phyloP scores from a whole-genome alignment of 2,797 vertebrate species.

The Eospalax fontanierii region DNA sequence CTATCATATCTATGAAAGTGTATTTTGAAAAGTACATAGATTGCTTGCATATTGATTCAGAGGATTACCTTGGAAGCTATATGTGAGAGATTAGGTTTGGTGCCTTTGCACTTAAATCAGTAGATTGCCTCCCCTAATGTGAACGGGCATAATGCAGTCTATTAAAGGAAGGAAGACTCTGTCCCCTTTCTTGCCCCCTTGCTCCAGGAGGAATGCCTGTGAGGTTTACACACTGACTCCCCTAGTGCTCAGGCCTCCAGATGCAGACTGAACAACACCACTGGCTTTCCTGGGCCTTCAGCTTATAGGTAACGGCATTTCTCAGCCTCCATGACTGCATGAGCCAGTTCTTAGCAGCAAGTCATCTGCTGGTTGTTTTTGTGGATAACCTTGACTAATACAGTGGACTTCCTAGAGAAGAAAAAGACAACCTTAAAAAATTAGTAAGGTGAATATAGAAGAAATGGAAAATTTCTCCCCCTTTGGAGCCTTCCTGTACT shows the following conservation, averaged over 20 bases:
- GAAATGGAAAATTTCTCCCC: slow-evolving; percentile 27
- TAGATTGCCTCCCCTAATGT: not conserved
- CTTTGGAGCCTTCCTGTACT: not conserved
- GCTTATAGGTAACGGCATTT: not conserved
- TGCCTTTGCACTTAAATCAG: not conserved
- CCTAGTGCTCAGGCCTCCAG: not conserved
- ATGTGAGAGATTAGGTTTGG: not conserved
- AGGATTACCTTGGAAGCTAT: slow-evolving; percentile 32
- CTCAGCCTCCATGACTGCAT: not conserved
- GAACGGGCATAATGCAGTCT: not conserved
- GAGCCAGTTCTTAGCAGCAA: not conserved
- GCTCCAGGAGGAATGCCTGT: not conserved
- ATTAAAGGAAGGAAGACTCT: not conserved
- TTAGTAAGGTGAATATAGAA: slow-evolving; percentile 6
- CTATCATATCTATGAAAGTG: not conserved
- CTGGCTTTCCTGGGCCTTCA: not conserved
- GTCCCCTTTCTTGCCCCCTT: not conserved
- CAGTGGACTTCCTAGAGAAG: not conserved
- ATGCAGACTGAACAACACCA: not conserved
- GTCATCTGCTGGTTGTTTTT: not conserved
- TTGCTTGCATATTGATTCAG: slow-evolving; percentile 1
- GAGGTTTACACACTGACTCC: not conserved
- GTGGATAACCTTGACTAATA: not conserved
- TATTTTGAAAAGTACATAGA: slow-evolving; percentile 36
- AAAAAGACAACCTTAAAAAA: not conserved